Evolutionary conservation across 2,113 vertebrate genomes (phyloP).

Genomic region (Lagopus muta): DNA sequence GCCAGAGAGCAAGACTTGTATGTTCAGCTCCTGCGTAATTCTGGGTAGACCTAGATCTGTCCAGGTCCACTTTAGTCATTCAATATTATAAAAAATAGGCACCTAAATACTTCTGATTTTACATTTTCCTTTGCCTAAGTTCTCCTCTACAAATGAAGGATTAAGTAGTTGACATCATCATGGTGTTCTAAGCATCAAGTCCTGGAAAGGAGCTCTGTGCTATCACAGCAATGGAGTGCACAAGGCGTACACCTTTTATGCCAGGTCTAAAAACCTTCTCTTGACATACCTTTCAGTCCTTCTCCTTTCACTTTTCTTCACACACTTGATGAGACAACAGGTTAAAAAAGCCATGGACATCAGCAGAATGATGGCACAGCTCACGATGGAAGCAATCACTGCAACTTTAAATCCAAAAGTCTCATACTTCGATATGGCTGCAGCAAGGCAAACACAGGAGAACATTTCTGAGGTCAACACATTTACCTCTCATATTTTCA

Average conservation of each 20-base stretch:
- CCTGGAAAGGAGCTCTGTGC: neutral
- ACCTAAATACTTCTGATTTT: neutral
- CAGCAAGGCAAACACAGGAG: conserved; percentile 49
- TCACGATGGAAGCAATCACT: conserved; percentile 88
- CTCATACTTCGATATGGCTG: conserved; percentile 81
- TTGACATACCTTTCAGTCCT: conserved; percentile 78
- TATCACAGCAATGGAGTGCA: neutral
- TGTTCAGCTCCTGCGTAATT: neutral
- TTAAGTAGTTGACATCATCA: neutral
- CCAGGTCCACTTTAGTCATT: neutral
- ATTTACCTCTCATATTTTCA: neutral
- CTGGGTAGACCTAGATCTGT: neutral
- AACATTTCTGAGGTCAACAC: neutral
- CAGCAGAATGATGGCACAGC: conserved; percentile 88
- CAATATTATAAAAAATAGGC: neutral
- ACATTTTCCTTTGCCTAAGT: neutral
- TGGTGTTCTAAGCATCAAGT: neutral
- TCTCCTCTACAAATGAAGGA: neutral
- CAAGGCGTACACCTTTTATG: neutral
- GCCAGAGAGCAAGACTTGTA: neutral
- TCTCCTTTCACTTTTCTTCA: conserved; percentile 81
- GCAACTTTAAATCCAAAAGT: conserved; percentile 90
- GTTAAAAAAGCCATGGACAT: conserved; percentile 93
- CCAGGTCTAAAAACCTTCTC: neutral
- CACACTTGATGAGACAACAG: conserved; percentile 88